Evolutionary conservation across 1,140 invertebrate genomes (phyloP), one percentile per base, ranked within the genome.

Genomic region (Drosophila willistoni): DNA sequence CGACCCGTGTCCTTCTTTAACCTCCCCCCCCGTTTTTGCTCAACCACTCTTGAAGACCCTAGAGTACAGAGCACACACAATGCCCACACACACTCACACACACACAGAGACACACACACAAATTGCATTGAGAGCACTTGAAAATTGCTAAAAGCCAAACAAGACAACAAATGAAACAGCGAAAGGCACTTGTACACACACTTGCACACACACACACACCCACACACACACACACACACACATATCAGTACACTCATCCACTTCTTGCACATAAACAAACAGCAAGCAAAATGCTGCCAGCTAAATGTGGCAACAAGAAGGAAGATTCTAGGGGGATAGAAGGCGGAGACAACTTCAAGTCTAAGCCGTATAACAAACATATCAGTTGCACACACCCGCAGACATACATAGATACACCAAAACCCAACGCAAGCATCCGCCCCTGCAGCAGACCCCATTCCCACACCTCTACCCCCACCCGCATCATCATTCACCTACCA

Each of bases 101-200:
- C 29, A 29, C 29, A 29, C 5, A 29, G 29, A 29, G 6, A 29
- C 29, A 29, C 29, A 29, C 6, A 29, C 84, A 87, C 84, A 87
- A 87, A 87, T 87, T 87, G 86, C 85, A 90, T 82, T 90, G 85
- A 90, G 86, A 90, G 82, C 85, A 90, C 86, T 90, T 83, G 86
- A 90, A 86, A 90, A 90, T 90, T 86, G 86, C 86, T 90, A 90
- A 90, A 90, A 90, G 86, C 86, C 79, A 90, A 90, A 86, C 85
- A 90, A 85, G 81, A 90, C 86, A 90, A 90, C 79, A 90, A 90
- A 87, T 85, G 85, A 90, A 90, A 90, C 87, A 90, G 85, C 85
- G 84, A 89, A 87, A 84, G 84, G 80, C 84, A 89, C 84, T 87
- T 89, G 84, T 68, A 69, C 76, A 73, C 70, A 82, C 76, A 73